Conservation (phyloP, 1,140 invertebrate species). For the Gryon sp. region DNA sequence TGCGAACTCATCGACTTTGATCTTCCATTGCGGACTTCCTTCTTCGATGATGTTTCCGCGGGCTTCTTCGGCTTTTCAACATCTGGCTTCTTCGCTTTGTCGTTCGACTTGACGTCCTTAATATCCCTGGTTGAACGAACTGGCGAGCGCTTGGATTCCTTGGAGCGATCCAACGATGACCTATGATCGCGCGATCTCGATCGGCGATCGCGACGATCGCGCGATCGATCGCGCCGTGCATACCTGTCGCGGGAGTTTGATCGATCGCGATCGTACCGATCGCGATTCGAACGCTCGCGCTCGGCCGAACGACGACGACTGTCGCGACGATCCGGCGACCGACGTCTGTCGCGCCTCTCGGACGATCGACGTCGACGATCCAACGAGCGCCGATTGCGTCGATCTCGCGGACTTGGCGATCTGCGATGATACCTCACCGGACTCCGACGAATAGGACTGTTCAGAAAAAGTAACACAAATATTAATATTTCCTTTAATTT, state of each 20-base stretch:
- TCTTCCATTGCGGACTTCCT: constrained; percentile 76
- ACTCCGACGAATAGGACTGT: constrained; percentile 73
- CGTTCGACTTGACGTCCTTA: constrained; percentile 57
- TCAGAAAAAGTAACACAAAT: no score
- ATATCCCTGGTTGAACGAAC: constrained; percentile 66
- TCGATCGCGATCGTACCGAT: constrained; percentile 73
- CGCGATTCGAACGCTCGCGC: constrained; percentile 66
- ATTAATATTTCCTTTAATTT: no score
- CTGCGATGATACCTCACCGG: constrained; percentile 73
- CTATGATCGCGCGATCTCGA: constrained; percentile 70
- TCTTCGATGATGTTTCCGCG: constrained; percentile 65
- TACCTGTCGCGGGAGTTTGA: constrained; percentile 76
- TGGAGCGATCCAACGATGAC: constrained; percentile 69
- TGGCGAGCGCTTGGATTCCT: constrained; percentile 69
- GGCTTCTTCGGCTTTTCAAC: constrained; percentile 71
- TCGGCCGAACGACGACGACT: constrained; percentile 81
- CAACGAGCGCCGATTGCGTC: constrained; percentile 72
- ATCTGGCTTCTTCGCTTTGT: constrained; percentile 62
- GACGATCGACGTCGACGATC: constrained; percentile 75
- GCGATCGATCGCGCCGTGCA: constrained; percentile 72
- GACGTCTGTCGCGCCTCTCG: constrained; percentile 72
- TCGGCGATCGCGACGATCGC: constrained; percentile 72
- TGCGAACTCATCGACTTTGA: constrained; percentile 78
- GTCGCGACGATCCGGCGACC: constrained; percentile 72
- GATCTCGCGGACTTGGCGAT: constrained; percentile 73